These are phyloP conservation scores for Tamandua tetradactyla DNA, from an alignment of 2,797 vertebrate species.

Conservation along the genomic window DNA sequence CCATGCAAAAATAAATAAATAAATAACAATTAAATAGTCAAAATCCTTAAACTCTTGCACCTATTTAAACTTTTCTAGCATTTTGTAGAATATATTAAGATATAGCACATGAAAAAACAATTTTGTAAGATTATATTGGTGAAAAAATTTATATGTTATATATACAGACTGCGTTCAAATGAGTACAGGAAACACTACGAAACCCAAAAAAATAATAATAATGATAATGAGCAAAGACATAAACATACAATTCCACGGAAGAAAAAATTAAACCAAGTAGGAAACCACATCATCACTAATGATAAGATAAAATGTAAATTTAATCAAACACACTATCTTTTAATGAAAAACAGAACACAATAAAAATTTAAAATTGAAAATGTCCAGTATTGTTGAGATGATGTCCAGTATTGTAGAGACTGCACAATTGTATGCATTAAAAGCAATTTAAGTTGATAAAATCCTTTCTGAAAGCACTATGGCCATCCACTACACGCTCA, in stretches of 20 bases:
- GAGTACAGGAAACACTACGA: background rate
- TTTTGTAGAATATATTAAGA: background rate
- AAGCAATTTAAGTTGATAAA: slow-evolving; percentile 21
- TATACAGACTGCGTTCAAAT: background rate
- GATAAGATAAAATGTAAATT: slow-evolving; percentile 1
- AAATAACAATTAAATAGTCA: background rate
- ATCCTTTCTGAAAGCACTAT: background rate
- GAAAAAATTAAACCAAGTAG: background rate
- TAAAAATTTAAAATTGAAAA: slow-evolving; percentile 15
- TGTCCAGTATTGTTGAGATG: background rate
- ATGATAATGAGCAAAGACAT: background rate
- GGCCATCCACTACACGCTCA: background rate
- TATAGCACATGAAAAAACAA: background rate
- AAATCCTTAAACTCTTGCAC: background rate
- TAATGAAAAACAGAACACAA: background rate
- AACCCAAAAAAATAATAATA: background rate
- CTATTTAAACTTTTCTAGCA: slow-evolving; percentile 9
- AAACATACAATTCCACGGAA: background rate
- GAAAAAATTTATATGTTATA: background rate
- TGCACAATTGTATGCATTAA: background rate
- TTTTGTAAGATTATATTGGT: background rate
- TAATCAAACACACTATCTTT: background rate
- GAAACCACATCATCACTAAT: background rate
- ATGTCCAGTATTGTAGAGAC: background rate
- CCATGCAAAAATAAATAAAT: no score